A percentile compares a stretch with the other conserved stretches of the same genome.
These are phyloP conservation scores for Mythimna pallens DNA, from an alignment of 2,888 invertebrate genomes.

Conservation along the genomic window DNA sequence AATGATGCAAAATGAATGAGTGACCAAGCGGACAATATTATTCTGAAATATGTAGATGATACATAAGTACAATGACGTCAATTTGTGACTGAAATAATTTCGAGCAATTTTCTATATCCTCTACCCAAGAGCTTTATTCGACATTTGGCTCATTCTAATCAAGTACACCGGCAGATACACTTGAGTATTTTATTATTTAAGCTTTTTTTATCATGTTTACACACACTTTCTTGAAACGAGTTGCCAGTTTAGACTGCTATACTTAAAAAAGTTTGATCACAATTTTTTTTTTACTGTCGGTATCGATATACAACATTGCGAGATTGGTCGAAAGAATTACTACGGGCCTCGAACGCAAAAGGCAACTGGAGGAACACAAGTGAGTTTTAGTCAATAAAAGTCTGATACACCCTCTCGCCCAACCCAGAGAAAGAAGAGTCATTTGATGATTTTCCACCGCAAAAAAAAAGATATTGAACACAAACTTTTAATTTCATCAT, in stretches of 20 bases:
- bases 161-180: background rate
- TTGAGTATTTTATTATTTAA: background rate
- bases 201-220: background rate
- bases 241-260: background rate
- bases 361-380: no score
- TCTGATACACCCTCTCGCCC: no score
- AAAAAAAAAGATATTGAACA: no score
- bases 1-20: background rate
- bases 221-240: background rate
- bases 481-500: background rate
- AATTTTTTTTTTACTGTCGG: background rate
- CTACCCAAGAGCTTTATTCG: background rate
- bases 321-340: no score
- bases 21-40: conserved; percentile 3
- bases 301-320: no score
- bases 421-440: no score
- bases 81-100: conserved; percentile 25
- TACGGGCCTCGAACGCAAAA: no score
- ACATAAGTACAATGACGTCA: conserved; percentile 35
- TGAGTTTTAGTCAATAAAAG: no score
- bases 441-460: no score
- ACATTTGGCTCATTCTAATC: background rate
- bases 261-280: no score
- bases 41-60: conserved; percentile 10
- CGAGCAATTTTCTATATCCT: conserved; percentile 1